Conservation (phyloP, 2,113 vertebrate species). For the Rafetus swinhoei region DNA sequence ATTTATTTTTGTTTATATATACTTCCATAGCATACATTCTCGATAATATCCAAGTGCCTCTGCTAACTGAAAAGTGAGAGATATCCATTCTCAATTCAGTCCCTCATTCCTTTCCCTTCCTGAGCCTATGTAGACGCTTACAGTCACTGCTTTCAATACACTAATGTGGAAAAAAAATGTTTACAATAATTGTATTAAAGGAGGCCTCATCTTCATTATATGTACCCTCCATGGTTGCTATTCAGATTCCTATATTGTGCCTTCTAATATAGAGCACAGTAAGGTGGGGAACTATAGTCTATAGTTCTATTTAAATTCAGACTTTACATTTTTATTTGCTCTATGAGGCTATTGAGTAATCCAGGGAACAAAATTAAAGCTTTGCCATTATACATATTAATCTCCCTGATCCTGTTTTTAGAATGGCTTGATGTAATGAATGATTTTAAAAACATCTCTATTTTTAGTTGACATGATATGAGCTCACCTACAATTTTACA, state of each 20-base stretch:
- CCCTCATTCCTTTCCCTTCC: not conserved
- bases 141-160: not conserved
- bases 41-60: not conserved
- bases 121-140: not conserved
- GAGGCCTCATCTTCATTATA: not conserved
- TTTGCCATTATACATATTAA: not conserved
- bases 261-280: not conserved
- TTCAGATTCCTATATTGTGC: not conserved
- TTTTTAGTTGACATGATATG: not conserved
- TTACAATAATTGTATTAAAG: not conserved
- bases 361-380: not conserved
- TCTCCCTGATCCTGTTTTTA: fast-evolving
- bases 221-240: not conserved
- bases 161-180: not conserved
- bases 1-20: not conserved
- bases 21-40: not conserved
- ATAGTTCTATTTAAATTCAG: not conserved
- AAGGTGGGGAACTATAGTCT: not conserved
- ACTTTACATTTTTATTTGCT: not conserved
- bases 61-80: not conserved
- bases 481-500: not conserved
- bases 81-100: not conserved
- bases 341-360: not conserved
- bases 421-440: not conserved
- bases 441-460: not conserved